These are phyloP conservation scores for Eupristina koningsbergeri DNA, from an alignment of 1,140 invertebrate genomes.

Conservation along the genomic window DNA sequence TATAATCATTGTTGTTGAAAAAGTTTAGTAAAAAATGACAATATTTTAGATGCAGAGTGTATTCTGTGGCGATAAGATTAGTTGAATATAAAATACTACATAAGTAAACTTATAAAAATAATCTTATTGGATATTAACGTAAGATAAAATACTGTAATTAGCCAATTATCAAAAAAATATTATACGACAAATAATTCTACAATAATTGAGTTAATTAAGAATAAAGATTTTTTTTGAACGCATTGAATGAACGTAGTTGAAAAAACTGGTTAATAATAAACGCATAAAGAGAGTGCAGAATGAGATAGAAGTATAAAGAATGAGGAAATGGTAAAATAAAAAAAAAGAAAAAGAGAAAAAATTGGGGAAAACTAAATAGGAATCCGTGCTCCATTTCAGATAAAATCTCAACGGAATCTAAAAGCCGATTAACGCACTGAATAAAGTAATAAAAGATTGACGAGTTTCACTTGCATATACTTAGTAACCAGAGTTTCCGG, in stretches of 20 bases:
- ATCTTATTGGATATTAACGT: neutral
- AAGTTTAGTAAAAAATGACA: too few relatives aligned
- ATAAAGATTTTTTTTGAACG: neutral
- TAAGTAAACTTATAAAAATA: neutral
- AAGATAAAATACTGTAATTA: conserved; percentile 18
- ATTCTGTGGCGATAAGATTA: too few relatives aligned
- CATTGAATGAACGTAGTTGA: conserved; percentile 37
- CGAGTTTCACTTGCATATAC: neutral
- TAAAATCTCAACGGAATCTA: conserved; percentile 40
- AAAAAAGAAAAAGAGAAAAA: neutral
- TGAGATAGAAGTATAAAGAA: conserved; percentile 24
- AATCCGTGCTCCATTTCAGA: conserved; percentile 43
- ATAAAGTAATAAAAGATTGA: conserved; percentile 47
- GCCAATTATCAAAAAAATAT: conserved; percentile 1
- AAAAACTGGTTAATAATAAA: conserved; percentile 43
- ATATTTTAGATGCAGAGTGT: too few relatives aligned
- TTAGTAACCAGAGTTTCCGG: neutral
- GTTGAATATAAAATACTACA: neutral
- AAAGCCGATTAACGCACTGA: conserved; percentile 45
- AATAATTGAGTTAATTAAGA: conserved; percentile 45
- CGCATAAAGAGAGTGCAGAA: conserved; percentile 30
- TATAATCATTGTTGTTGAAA: too few relatives aligned
- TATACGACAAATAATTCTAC: conserved; percentile 42
- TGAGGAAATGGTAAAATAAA: neutral
- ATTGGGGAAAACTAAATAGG: conserved; percentile 38